These are phyloP conservation scores for Australoheros scitulus DNA, from an alignment of 2,113 vertebrate genomes.

Conservation along the genomic window DNA sequence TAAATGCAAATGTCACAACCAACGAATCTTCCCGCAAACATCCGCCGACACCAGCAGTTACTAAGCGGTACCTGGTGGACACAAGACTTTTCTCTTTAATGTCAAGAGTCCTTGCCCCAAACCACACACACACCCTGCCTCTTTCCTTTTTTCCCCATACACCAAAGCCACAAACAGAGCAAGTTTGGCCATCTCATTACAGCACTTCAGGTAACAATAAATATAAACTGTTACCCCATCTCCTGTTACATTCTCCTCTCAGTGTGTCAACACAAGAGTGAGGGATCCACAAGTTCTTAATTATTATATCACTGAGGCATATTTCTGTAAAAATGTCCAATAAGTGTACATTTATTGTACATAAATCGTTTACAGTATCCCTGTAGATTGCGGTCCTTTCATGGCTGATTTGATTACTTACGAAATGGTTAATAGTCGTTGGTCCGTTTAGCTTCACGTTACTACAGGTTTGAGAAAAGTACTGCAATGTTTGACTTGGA, in stretches of 20 bases:
- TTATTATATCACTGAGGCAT: too few relatives aligned
- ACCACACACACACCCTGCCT: constrained; percentile 44
- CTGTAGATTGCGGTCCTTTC: neutral
- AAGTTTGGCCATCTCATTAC: constrained; percentile 32
- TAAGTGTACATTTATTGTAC: neutral
- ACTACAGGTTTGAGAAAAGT: neutral
- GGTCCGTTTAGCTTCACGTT: neutral
- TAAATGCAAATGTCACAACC: neutral
- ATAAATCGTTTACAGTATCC: neutral
- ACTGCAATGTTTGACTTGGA: fast-evolving
- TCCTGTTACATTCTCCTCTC: neutral
- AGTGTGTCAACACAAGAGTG: too few relatives aligned
- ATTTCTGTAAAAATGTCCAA: too few relatives aligned
- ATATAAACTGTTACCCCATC: neutral
- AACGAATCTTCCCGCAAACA: constrained; percentile 9
- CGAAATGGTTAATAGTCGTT: neutral
- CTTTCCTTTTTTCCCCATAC: constrained; percentile 27
- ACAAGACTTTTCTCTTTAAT: constrained; percentile 39
- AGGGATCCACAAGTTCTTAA: too few relatives aligned
- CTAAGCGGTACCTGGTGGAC: constrained; percentile 55
- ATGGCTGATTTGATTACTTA: neutral
- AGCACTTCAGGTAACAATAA: neutral
- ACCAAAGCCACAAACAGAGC: constrained; percentile 61
- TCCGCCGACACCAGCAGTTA: constrained; percentile 17
- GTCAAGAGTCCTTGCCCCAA: constrained; percentile 40